A percentile compares a stretch with the other conserved stretches of the same genome.
phyloP scores from a whole-genome alignment of 1,140 invertebrate species.

The Globodera ellingtonae region DNA sequence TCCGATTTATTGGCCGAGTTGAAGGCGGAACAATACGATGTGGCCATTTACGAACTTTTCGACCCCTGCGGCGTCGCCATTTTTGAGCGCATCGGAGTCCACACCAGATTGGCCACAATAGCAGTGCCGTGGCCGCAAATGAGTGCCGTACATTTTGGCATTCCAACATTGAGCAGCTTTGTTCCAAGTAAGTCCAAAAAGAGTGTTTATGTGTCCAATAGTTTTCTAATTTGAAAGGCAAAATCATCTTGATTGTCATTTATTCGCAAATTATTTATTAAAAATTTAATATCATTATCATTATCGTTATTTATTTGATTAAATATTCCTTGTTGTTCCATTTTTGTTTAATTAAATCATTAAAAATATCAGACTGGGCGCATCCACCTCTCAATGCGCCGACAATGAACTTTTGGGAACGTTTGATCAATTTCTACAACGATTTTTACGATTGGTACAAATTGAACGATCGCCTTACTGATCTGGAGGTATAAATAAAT shows the following conservation, averaged over 20 bases:
- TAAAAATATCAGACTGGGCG: slow-evolving; percentile 2
- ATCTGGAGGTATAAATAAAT: not conserved
- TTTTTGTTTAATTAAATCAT: no score
- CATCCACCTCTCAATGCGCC: not conserved
- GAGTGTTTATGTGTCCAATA: no score
- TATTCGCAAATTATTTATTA: no score
- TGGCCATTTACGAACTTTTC: slow-evolving; percentile 29
- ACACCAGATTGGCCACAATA: slow-evolving; percentile 29
- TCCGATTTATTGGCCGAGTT: not conserved
- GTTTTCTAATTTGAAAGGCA: no score
- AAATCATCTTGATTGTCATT: no score
- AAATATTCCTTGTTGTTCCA: no score
- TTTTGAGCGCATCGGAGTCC: slow-evolving; percentile 31
- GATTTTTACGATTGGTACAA: slow-evolving; percentile 31
- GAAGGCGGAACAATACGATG: slow-evolving; percentile 25
- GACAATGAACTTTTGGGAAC: slow-evolving; percentile 21
- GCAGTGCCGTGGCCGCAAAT: slow-evolving; percentile 27
- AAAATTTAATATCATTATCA: no score
- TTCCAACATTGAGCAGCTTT: slow-evolving; percentile 29
- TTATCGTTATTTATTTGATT: no score
- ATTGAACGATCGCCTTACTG: slow-evolving; percentile 19
- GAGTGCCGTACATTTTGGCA: slow-evolving; percentile 24
- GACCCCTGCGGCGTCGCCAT: slow-evolving; percentile 24
- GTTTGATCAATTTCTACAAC: slow-evolving; percentile 32
- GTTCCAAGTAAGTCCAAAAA: slow-evolving; percentile 25